Percentiles rank a stretch among this genome's conserved stretches.
phyloP scores from a whole-genome alignment of 92 coral and sea anemone species.

The Zoanthus sociatus region DNA sequence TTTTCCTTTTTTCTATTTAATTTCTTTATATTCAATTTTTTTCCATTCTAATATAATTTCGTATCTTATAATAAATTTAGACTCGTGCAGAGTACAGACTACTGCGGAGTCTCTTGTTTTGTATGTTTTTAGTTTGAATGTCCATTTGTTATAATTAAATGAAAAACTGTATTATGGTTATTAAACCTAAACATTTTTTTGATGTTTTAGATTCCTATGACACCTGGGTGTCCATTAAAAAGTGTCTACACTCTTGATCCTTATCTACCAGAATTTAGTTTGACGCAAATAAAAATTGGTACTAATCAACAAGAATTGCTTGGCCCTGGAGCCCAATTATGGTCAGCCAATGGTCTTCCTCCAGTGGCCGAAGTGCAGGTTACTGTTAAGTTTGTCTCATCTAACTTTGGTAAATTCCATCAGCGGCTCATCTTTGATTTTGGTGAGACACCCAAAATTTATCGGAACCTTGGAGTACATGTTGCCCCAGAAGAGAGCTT shows the following conservation, averaged over 20 bases:
- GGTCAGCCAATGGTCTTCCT: slow-evolving; percentile 51
- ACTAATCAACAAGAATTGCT: slow-evolving; percentile 45
- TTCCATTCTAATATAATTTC: too few species aligned
- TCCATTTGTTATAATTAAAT: too few species aligned
- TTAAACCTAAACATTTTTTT: not conserved
- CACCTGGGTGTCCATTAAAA: slow-evolving; percentile 71
- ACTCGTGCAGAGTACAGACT: too few species aligned
- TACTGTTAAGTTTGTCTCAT: slow-evolving; percentile 76
- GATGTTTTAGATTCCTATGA: slow-evolving; percentile 70
- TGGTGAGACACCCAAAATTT: slow-evolving; percentile 71
- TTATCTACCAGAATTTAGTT: slow-evolving; percentile 78
- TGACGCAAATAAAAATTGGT: slow-evolving; percentile 61
- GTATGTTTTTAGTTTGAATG: too few species aligned
- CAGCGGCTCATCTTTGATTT: slow-evolving; percentile 91
- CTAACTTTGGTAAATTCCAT: slow-evolving; percentile 84
- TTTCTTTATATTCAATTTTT: too few species aligned
- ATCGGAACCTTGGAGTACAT: slow-evolving; percentile 84
- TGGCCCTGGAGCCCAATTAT: slow-evolving; percentile 59
- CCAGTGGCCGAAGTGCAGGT: slow-evolving; percentile 57
- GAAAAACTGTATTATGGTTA: too few species aligned
- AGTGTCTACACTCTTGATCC: slow-evolving; percentile 87
- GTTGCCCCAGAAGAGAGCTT: slow-evolving; percentile 91
- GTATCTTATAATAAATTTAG: too few species aligned
- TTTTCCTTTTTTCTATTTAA: too few species aligned
- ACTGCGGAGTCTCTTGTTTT: too few species aligned